These are phyloP conservation scores for Naja naja DNA, from an alignment of 2,113 vertebrate genomes.

Conservation along the genomic window DNA sequence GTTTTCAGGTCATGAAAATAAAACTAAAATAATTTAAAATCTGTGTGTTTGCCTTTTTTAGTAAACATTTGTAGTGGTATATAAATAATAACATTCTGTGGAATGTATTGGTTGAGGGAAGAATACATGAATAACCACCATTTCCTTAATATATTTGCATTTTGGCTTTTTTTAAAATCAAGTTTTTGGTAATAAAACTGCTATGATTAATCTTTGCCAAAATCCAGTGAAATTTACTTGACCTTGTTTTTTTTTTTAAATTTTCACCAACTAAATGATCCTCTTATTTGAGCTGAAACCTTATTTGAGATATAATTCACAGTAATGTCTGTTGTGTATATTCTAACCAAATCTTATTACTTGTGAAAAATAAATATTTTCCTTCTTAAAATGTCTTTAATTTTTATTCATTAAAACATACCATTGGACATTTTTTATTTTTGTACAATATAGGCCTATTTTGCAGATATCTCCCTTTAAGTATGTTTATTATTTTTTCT, in stretches of 20 bases:
- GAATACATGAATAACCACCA: slow-evolving; percentile 69
- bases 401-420: slow-evolving; percentile 39
- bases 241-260: slow-evolving; percentile 57
- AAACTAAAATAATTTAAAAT: background rate
- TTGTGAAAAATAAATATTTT: slow-evolving; percentile 57
- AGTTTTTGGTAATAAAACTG: slow-evolving; percentile 72
- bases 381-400: slow-evolving; percentile 37
- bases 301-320: slow-evolving; percentile 69
- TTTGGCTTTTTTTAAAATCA: slow-evolving; percentile 70
- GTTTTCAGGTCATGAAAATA: background rate
- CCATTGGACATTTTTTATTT: background rate
- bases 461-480: background rate
- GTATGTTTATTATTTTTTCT: background rate
- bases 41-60: background rate
- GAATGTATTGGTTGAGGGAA: slow-evolving; percentile 63
- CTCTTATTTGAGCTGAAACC: slow-evolving; percentile 76
- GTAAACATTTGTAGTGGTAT: background rate
- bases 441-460: background rate
- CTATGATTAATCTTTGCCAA: slow-evolving; percentile 73
- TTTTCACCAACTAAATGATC: slow-evolving; percentile 61
- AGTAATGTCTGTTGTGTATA: slow-evolving; percentile 56
- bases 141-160: slow-evolving; percentile 67
- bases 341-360: slow-evolving; percentile 48
- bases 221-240: slow-evolving; percentile 76
- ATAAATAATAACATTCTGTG: slow-evolving; percentile 43